Base-by-base conservation (phyloP, 2,888 invertebrate genomes). In the Microplitis deprimator region DNA sequence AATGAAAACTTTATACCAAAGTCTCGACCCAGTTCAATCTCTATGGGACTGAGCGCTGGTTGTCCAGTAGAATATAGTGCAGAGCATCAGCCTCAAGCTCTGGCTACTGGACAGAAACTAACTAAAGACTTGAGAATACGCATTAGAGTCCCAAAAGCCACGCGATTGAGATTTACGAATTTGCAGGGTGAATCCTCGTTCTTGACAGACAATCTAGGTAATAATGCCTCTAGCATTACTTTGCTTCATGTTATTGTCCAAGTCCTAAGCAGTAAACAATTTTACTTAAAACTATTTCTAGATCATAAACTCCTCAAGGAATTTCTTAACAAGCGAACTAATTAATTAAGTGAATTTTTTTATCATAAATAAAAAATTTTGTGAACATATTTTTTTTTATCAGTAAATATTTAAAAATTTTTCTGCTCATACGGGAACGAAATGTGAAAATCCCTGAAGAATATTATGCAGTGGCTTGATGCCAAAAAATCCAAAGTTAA, bases 101-200 rank as follows among this genome's bases (percentile, higher is more conserved):
- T 75, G 64, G 69, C 68, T 41, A 68, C 40, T 41, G 20, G 39
- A 10, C 59, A 5, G 20, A n/a, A 38, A 16, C 50, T 13, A 50
- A 65, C 65, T 29, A 38, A 69, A 67, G 69, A 77, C 29, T 4
- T 29, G 29, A 4, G 4, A 29, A 29, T 29, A 29, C 61, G 75
- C 72, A 75, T 71, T 17, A 60, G 61, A 75, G 68, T 61, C 50
- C 72, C 75, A 39, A 13, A 13, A 50, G 13, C 50, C 50, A 1
- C 10, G 16, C 62, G 60, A 79, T 82, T 78, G 80, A 79, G 76
- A 80, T 82, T 80, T 81, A 79, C 77, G 73, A 79, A 82, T 80
- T 80, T 71, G 73, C 61, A 75, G 76, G 79, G 79, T 79, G 71
- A 77, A 67, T 71, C 38, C 17, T 40, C 17, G 61, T 17, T 41